phyloP scores from a whole-genome alignment of 2,888 invertebrate genomes.

The Cephus sareptanus region DNA sequence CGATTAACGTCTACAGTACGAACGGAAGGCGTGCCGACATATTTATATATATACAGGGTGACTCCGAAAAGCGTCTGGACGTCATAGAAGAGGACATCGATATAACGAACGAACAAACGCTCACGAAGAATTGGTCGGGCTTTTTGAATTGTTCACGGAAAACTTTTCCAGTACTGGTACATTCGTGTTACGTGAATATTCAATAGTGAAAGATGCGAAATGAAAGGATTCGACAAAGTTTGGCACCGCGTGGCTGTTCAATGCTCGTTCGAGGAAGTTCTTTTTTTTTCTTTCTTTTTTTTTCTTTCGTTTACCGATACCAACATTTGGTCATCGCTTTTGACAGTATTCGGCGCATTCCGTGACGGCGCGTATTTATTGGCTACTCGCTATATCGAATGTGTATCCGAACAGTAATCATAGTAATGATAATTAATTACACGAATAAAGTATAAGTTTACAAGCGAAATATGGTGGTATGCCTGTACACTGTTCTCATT shows the following conservation, averaged over 20 bases:
- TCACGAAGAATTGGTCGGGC: too few relatives aligned
- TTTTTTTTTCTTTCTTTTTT: too few relatives aligned
- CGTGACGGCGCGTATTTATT: not conserved
- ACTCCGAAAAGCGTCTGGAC: too few relatives aligned
- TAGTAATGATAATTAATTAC: constrained; percentile 23
- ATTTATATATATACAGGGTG: too few relatives aligned
- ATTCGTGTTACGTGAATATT: too few relatives aligned
- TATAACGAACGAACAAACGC: too few relatives aligned
- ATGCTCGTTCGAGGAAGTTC: not conserved
- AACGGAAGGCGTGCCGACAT: too few relatives aligned
- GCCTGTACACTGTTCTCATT: constrained; percentile 41
- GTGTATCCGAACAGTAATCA: not conserved
- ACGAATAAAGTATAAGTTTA: constrained; percentile 25
- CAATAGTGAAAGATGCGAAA: too few relatives aligned
- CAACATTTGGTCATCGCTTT: not conserved
- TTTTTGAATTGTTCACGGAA: too few relatives aligned
- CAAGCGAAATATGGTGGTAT: constrained; percentile 38
- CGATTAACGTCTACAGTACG: too few relatives aligned
- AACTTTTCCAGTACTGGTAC: too few relatives aligned
- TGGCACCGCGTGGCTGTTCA: constrained; percentile 1
- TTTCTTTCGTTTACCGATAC: not conserved
- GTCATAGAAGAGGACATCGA: too few relatives aligned
- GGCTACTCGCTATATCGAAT: not conserved
- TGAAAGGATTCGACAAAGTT: not conserved
- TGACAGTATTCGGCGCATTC: constrained; percentile 1